Evolutionary conservation across 2,113 vertebrate species (phyloP).

Genomic region (Dunckerocampus dactyliophorus): DNA sequence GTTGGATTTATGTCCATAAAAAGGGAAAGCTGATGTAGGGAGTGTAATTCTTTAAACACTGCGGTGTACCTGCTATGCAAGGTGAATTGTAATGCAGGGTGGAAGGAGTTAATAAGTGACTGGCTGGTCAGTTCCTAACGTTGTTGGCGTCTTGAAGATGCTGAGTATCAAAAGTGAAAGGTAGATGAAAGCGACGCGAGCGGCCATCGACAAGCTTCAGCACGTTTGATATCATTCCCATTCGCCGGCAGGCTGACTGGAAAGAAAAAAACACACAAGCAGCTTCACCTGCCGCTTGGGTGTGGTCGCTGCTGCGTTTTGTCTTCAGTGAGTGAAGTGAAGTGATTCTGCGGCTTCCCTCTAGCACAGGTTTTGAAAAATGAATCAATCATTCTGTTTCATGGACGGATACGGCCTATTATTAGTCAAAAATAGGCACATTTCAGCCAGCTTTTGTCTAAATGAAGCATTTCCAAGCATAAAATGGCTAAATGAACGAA

Average conservation of each 20-base stretch:
- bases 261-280: background rate
- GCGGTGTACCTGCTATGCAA: slow-evolving; percentile 52
- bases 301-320: too few species aligned
- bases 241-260: background rate
- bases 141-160: slow-evolving; percentile 10
- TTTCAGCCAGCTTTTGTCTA: too few species aligned
- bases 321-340: too few species aligned
- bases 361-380: too few species aligned
- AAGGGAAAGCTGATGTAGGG: slow-evolving; percentile 68
- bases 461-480: too few species aligned
- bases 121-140: slow-evolving; percentile 20
- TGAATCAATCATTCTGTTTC: too few species aligned
- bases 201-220: slow-evolving; percentile 2
- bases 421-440: too few species aligned
- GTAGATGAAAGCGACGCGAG: background rate
- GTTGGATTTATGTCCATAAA: slow-evolving; percentile 75
- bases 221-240: slow-evolving; percentile 7
- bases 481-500: too few species aligned
- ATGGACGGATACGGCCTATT: too few species aligned
- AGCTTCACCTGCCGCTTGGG: too few species aligned
- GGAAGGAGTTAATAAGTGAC: slow-evolving; percentile 17
- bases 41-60: slow-evolving; percentile 70
- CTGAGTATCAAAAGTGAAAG: background rate
- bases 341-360: too few species aligned
- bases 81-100: slow-evolving; percentile 52